Evolutionary conservation across 2,888 invertebrate species (phyloP).

Genomic region (Orchesella flavescens): DNA sequence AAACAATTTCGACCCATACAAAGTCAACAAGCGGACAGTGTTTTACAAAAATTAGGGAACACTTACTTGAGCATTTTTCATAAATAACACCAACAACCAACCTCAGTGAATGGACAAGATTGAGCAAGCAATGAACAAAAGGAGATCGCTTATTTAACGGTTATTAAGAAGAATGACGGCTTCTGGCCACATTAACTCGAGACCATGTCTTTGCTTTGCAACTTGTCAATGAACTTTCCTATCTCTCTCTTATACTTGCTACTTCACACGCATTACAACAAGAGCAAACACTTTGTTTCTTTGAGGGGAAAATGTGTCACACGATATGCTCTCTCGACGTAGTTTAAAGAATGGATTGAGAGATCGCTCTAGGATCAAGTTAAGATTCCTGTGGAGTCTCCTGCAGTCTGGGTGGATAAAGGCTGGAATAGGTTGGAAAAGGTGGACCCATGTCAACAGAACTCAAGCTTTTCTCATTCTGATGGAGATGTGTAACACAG

Average conservation of each 20-base stretch:
- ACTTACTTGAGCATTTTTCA: too few relatives aligned
- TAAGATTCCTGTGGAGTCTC: constrained; percentile 63
- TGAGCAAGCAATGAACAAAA: not conserved
- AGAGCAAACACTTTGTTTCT: constrained; percentile 14
- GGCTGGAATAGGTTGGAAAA: constrained; percentile 71
- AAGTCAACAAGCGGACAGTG: too few relatives aligned
- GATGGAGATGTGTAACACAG: constrained; percentile 66
- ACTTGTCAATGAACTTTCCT: constrained; percentile 9
- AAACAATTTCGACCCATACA: too few relatives aligned
- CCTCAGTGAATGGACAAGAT: not conserved
- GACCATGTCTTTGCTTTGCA: not conserved
- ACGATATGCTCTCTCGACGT: not conserved
- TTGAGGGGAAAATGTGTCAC: not conserved
- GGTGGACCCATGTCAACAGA: constrained; percentile 67
- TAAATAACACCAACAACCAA: too few relatives aligned
- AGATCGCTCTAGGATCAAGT: constrained; percentile 64
- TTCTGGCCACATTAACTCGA: not conserved
- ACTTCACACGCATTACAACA: constrained; percentile 14
- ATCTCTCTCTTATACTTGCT: not conserved
- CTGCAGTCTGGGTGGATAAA: constrained; percentile 70
- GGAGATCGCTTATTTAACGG: not conserved
- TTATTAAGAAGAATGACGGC: not conserved
- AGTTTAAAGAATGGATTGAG: constrained; percentile 28
- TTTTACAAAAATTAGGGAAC: too few relatives aligned
- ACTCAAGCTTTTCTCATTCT: constrained; percentile 48